Conservation (phyloP, 2,888 invertebrate genomes). For the Tipula helvola region DNA sequence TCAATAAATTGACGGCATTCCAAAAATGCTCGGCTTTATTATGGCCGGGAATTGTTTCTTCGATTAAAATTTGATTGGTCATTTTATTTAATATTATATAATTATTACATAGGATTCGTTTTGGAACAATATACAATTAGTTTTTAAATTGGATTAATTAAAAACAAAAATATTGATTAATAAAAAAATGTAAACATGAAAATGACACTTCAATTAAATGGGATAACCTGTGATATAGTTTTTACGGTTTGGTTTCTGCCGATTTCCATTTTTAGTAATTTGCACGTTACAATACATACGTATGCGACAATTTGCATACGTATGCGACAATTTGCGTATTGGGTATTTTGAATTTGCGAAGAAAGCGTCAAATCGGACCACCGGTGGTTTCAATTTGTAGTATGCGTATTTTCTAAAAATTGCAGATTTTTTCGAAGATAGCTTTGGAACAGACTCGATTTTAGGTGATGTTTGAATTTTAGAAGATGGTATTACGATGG, state of each 20-base stretch:
- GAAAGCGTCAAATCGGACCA: too few species aligned
- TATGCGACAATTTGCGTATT: too few species aligned
- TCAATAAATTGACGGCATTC: slow-evolving; percentile 47
- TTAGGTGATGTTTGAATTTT: too few species aligned
- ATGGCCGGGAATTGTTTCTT: neutral
- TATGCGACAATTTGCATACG: too few species aligned
- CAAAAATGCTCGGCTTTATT: slow-evolving; percentile 41
- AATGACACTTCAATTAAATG: neutral
- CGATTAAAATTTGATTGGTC: neutral
- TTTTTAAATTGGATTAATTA: neutral
- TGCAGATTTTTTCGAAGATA: too few species aligned
- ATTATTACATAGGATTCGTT: neutral
- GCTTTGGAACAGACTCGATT: too few species aligned
- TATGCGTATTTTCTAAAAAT: too few species aligned
- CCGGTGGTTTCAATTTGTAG: too few species aligned
- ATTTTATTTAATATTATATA: neutral
- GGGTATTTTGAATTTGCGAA: too few species aligned
- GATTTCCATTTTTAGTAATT: neutral
- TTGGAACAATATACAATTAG: neutral
- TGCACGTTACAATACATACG: neutral
- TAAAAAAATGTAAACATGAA: neutral
- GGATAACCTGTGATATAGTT: neutral
- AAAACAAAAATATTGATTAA: neutral
- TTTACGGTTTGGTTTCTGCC: neutral
- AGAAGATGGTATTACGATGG: too few species aligned